A percentile compares a stretch with the other conserved stretches of the same genome.
phyloP scores from a whole-genome alignment of 2,113 vertebrate genomes.

The Eubucco bourcierii region DNA sequence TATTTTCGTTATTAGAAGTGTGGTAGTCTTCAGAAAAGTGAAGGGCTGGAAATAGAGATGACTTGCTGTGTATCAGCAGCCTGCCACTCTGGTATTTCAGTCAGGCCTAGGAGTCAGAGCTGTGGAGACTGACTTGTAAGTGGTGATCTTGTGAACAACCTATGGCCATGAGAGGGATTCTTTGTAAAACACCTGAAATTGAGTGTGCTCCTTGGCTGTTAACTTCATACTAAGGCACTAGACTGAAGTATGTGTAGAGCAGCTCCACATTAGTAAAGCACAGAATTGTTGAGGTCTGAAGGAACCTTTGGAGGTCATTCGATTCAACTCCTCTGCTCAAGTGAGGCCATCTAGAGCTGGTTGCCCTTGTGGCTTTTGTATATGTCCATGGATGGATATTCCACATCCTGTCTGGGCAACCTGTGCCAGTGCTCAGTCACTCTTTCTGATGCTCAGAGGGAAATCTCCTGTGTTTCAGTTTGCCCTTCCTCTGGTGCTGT shows the following conservation, averaged over 20 bases:
- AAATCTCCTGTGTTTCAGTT: neutral
- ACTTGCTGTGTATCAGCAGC: neutral
- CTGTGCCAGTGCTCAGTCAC: neutral
- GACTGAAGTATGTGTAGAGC: neutral
- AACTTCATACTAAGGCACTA: neutral
- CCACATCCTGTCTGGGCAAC: neutral
- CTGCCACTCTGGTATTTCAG: neutral
- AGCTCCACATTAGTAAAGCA: neutral
- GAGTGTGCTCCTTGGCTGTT: neutral
- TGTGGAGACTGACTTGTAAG: neutral
- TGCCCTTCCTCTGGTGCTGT: neutral
- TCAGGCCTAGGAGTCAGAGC: neutral
- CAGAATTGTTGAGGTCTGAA: neutral
- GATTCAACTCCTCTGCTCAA: neutral
- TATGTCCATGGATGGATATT: neutral
- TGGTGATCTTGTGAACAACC: neutral
- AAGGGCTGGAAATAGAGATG: neutral
- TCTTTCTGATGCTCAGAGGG: neutral
- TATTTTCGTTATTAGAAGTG: neutral
- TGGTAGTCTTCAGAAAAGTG: neutral
- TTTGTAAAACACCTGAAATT: neutral
- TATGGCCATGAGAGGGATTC: neutral
- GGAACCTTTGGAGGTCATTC: neutral
- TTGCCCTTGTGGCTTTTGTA: neutral
- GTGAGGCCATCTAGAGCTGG: neutral